Evolutionary conservation across 2,797 vertebrate species (phyloP).

Genomic region (Anas bahamensis): DNA sequence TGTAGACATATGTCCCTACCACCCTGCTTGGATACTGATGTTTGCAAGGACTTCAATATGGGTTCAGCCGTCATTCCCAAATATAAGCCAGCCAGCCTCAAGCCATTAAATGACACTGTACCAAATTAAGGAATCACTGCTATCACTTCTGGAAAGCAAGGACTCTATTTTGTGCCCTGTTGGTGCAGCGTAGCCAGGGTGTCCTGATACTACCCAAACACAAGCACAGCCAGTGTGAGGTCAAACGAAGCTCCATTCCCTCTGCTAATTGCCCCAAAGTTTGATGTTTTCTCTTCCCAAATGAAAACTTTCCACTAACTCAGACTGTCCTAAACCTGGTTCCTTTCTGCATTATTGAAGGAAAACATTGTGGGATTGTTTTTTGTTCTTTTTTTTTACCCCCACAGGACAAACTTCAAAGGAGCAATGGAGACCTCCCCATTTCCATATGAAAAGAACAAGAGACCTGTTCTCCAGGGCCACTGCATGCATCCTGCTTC

Average conservation of each 20-base stretch:
- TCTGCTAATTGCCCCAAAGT: background rate
- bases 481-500: background rate
- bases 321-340: background rate
- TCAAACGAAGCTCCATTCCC: background rate
- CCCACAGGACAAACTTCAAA: constrained; percentile 47
- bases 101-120: background rate
- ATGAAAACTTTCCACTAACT: background rate
- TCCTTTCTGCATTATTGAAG: background rate
- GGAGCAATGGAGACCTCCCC: background rate
- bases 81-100: background rate
- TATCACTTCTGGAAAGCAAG: background rate
- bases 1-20: too few relatives aligned
- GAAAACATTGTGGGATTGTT: background rate
- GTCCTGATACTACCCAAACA: background rate
- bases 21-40: background rate
- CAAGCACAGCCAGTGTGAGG: background rate
- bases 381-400: background rate
- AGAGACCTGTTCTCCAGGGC: background rate
- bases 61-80: background rate
- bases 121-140: background rate
- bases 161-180: fast-evolving
- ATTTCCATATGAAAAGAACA: constrained; percentile 70
- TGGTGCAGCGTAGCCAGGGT: background rate
- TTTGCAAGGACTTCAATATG: background rate
- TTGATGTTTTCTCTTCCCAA: background rate